Evolutionary conservation across 1,140 invertebrate species (phyloP).

Genomic region (Drosophila pallidifrons): DNA sequence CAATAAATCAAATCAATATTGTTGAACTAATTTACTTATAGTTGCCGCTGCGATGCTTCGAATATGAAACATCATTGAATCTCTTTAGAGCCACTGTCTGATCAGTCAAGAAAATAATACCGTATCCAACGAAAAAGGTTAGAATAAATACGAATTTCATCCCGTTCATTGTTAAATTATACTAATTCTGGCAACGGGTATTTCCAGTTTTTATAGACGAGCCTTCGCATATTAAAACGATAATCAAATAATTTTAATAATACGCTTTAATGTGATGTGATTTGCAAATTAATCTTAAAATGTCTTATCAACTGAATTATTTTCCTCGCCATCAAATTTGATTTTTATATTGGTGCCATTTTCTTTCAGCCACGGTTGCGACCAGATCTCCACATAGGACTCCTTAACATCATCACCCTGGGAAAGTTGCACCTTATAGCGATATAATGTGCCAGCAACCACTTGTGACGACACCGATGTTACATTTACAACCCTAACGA

Average conservation of each 20-base stretch:
- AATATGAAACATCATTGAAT: too few relatives aligned
- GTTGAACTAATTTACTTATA: too few relatives aligned
- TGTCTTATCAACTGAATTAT: slow-evolving; percentile 3
- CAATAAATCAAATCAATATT: too few relatives aligned
- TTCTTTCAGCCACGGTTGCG: slow-evolving; percentile 14
- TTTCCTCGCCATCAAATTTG: slow-evolving; percentile 11
- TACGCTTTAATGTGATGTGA: neutral
- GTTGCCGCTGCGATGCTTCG: too few relatives aligned
- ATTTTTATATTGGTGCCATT: slow-evolving; percentile 21
- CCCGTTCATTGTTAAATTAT: too few relatives aligned
- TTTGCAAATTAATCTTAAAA: slow-evolving; percentile 2
- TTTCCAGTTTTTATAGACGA: too few relatives aligned
- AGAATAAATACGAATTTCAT: too few relatives aligned
- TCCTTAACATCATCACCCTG: slow-evolving; percentile 51
- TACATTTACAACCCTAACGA: slow-evolving; percentile 54
- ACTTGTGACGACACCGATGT: slow-evolving; percentile 53
- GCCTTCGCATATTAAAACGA: neutral
- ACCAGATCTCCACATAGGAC: slow-evolving; percentile 58
- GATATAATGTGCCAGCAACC: slow-evolving; percentile 56
- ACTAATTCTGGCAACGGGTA: too few relatives aligned
- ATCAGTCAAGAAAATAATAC: too few relatives aligned
- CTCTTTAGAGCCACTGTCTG: too few relatives aligned
- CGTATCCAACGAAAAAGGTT: too few relatives aligned
- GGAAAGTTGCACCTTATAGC: slow-evolving; percentile 58
- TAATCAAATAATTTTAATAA: neutral